These are phyloP conservation scores for Euwallacea similis DNA, from an alignment of 1,140 invertebrate species.

Conservation along the genomic window DNA sequence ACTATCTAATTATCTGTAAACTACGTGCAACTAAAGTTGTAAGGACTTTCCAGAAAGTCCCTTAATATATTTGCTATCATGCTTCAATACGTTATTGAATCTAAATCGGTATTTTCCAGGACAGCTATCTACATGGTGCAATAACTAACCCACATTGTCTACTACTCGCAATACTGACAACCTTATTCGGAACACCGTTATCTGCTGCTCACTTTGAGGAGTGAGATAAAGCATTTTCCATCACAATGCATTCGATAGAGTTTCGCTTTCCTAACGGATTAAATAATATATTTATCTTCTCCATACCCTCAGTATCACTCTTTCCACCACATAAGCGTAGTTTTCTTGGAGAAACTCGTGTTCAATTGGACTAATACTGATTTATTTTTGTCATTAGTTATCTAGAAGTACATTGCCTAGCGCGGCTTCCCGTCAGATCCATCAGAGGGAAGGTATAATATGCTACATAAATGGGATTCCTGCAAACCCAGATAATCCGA, in stretches of 20 bases:
- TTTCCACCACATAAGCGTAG: conserved; percentile 29
- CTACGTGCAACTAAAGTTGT: neutral
- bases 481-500: too few relatives aligned
- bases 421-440: too few relatives aligned
- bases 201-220: neutral
- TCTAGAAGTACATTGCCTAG: too few relatives aligned
- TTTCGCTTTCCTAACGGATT: conserved; percentile 1
- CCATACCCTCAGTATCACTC: conserved; percentile 16
- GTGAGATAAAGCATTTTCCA: conserved; percentile 20
- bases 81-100: neutral
- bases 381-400: too few relatives aligned
- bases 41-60: neutral
- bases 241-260: conserved; percentile 18
- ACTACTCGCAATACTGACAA: too few relatives aligned
- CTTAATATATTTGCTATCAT: too few relatives aligned
- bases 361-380: too few relatives aligned
- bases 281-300: neutral
- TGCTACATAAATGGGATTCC: too few relatives aligned
- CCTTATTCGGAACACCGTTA: too few relatives aligned
- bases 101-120: conserved; percentile 6
- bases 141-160: too few relatives aligned
- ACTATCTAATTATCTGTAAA: neutral
- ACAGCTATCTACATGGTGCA: too few relatives aligned
- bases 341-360: neutral
- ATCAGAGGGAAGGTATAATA: too few relatives aligned